These are phyloP conservation scores for Eupsilia transversa DNA, from an alignment of 2,888 invertebrate genomes.

Conservation along the genomic window DNA sequence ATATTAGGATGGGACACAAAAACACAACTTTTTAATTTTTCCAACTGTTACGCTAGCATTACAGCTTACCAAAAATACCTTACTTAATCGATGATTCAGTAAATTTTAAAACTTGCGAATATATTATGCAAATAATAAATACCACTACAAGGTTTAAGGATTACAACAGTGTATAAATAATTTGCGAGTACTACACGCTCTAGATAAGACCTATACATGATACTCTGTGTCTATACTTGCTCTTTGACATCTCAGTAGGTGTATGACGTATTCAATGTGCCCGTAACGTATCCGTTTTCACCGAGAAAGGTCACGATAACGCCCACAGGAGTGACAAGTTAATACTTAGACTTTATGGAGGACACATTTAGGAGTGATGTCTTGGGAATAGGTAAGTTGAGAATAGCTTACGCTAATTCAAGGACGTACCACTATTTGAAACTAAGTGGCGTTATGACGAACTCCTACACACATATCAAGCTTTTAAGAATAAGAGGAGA, in stretches of 20 bases:
- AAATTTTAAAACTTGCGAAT: not conserved
- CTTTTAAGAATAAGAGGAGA: not conserved
- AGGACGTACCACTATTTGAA: not conserved
- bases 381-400: slow-evolving; percentile 6
- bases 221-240: slow-evolving; percentile 8
- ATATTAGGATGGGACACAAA: not conserved
- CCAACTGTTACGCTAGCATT: not conserved
- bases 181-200: slow-evolving; percentile 17
- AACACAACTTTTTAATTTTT: not conserved
- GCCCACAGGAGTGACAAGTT: slow-evolving; percentile 43
- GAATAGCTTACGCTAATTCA: not conserved
- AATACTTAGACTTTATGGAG: slow-evolving; percentile 10
- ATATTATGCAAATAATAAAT: slow-evolving; percentile 8
- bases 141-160: slow-evolving; percentile 11
- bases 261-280: slow-evolving; percentile 49
- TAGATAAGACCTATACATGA: slow-evolving; percentile 25
- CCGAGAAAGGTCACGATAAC: slow-evolving; percentile 52
- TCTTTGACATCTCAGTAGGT: slow-evolving; percentile 41
- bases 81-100: not conserved
- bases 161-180: slow-evolving; percentile 35
- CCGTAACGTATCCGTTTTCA: slow-evolving; percentile 48
- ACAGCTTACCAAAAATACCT: not conserved
- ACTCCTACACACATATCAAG: not conserved
- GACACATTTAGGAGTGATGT: slow-evolving; percentile 5
- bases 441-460: not conserved